A percentile compares a stretch with the other conserved stretches of the same genome.
phyloP scores from a whole-genome alignment of 2,797 vertebrate genomes.

The Cephalopachus bancanus region DNA sequence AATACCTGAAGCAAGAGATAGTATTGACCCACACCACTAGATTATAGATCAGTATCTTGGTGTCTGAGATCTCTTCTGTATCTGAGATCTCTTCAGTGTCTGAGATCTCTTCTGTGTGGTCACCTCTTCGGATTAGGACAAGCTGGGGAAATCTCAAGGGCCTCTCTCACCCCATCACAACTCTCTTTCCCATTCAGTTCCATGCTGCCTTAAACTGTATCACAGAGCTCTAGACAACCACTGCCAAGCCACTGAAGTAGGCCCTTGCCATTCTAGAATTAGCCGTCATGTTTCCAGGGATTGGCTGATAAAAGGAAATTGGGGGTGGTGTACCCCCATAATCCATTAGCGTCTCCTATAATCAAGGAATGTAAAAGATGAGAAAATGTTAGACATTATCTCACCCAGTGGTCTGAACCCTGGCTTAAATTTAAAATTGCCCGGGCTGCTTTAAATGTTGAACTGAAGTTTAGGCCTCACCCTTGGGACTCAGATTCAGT shows the following conservation, averaged over 20 bases:
- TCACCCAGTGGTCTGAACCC: background rate
- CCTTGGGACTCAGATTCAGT: background rate
- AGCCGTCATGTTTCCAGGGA: background rate
- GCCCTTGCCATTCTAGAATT: background rate
- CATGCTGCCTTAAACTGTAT: background rate
- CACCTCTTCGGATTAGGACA: background rate
- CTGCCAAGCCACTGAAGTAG: background rate
- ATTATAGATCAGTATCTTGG: background rate
- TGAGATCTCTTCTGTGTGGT: background rate
- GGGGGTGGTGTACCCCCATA: background rate
- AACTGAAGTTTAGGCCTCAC: background rate
- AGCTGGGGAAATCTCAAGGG: background rate
- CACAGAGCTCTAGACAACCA: background rate
- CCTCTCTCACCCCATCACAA: background rate
- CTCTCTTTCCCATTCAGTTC: background rate
- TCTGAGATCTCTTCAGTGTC: background rate
- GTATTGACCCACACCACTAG: background rate
- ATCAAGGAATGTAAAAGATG: background rate
- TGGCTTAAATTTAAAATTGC: background rate
- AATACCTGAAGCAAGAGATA: background rate
- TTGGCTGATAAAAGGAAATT: background rate
- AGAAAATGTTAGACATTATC: background rate
- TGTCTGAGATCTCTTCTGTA: background rate
- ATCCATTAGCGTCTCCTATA: background rate
- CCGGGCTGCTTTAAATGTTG: background rate